Percentiles rank a stretch among this genome's conserved stretches.
phyloP scores from a whole-genome alignment of 2,797 vertebrate species.

The Paratrypauchen microcephalus region DNA sequence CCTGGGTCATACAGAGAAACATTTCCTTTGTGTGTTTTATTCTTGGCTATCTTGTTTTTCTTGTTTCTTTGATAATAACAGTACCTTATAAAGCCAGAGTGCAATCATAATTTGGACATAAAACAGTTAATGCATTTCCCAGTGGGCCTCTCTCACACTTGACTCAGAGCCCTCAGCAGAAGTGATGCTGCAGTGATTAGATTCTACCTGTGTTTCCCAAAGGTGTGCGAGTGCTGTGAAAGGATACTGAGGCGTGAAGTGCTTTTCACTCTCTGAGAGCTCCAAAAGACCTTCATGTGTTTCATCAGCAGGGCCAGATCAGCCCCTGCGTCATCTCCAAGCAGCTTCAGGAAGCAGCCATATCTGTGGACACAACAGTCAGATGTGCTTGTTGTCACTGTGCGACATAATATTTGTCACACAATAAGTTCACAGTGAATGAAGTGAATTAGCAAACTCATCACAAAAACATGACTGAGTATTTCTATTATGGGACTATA shows the following conservation, averaged over 20 bases:
- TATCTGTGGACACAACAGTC: conserved; percentile 76
- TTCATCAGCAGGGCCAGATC: conserved; percentile 80
- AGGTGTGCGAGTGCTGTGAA: conserved; percentile 23
- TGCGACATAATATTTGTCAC: background rate
- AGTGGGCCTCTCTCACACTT: conserved; percentile 2
- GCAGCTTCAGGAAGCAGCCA: conserved; percentile 79
- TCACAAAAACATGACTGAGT: background rate
- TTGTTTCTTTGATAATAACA: background rate
- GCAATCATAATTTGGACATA: background rate
- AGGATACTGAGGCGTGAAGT: conserved; percentile 88
- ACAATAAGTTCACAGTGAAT: background rate
- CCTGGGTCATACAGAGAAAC: too few relatives aligned
- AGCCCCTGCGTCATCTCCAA: conserved; percentile 75
- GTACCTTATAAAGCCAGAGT: background rate
- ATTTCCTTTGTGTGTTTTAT: too few relatives aligned
- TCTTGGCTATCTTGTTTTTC: background rate
- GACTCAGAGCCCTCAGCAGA: conserved; percentile 1
- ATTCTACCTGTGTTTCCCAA: background rate
- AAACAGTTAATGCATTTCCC: conserved; percentile 7
- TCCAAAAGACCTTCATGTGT: conserved; percentile 82
- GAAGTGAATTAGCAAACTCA: background rate
- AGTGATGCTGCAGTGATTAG: conserved; percentile 1
- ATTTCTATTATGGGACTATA: background rate
- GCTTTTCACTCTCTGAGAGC: conserved; percentile 75
- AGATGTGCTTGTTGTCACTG: background rate